Evolutionary conservation across 2,888 invertebrate genomes (phyloP).

Genomic region (Tinea semifulvella): DNA sequence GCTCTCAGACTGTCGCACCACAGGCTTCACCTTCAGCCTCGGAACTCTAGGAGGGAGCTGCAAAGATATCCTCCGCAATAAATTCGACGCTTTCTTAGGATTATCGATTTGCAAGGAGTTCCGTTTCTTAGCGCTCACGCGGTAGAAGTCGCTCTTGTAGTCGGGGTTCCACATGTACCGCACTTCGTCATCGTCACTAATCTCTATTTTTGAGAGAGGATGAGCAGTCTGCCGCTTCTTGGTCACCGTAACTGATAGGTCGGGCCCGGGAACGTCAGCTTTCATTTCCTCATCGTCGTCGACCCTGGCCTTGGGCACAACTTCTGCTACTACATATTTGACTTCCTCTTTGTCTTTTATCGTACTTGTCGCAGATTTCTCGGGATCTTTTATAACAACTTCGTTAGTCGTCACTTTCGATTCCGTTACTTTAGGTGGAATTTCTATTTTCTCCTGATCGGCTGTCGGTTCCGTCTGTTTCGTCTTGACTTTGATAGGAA

Average conservation of each 20-base stretch:
- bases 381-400: constrained; percentile 5
- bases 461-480: neutral
- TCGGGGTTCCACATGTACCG: constrained; percentile 55
- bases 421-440: neutral
- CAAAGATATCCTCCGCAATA: constrained; percentile 37
- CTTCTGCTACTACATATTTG: too few relatives aligned
- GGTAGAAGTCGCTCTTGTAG: constrained; percentile 37
- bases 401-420: neutral
- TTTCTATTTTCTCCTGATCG: neutral
- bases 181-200: constrained; percentile 44
- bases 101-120: constrained; percentile 48
- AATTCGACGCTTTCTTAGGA: neutral
- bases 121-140: constrained; percentile 45
- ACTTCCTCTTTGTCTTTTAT: neutral
- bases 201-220: neutral
- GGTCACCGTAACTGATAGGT: neutral
- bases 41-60: constrained; percentile 26
- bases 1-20: neutral
- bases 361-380: constrained; percentile 3
- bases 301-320: neutral
- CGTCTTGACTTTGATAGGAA: neutral
- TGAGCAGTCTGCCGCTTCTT: neutral
- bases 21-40: neutral
- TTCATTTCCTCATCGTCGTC: neutral
- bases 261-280: too few relatives aligned